Evolutionary conservation across 1,140 invertebrate genomes (phyloP).

Genomic region (Drosophila persimilis): DNA sequence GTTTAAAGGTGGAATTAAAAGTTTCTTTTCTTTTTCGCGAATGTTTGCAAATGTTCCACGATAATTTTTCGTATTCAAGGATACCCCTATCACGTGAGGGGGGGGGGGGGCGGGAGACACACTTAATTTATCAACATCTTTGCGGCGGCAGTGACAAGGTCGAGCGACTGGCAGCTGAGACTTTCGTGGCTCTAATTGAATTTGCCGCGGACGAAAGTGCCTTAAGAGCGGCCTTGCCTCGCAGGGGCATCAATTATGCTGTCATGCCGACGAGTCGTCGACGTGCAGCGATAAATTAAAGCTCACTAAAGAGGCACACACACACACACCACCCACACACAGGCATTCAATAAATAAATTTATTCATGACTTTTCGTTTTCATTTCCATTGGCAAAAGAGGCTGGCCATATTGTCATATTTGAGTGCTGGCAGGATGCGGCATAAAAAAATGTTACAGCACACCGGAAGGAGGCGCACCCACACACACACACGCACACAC

Average conservation of each 20-base stretch:
- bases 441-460: conserved; percentile 33
- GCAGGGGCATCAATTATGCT: conserved; percentile 58
- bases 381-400: conserved; percentile 12
- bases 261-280: conserved; percentile 20
- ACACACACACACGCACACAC: background rate
- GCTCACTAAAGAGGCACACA: conserved; percentile 22
- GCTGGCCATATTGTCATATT: conserved; percentile 31
- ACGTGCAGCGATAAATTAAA: conserved; percentile 68
- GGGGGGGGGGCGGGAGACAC: background rate
- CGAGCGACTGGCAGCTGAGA: conserved; percentile 17
- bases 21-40: conserved; percentile 34
- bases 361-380: conserved; percentile 61
- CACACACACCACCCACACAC: conserved; percentile 18
- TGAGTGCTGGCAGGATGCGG: conserved; percentile 26
- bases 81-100: conserved; percentile 22
- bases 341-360: conserved; percentile 55
- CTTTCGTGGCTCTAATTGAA: conserved; percentile 58
- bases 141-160: conserved; percentile 60
- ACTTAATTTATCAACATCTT: conserved; percentile 68
- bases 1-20: conserved; percentile 57
- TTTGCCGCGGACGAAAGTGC: conserved; percentile 50
- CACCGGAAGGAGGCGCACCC: conserved; percentile 16
- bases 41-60: conserved; percentile 49
- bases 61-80: conserved; percentile 48
- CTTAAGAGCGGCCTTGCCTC: conserved; percentile 5